Percentiles rank a stretch among this genome's conserved stretches.
phyloP scores from a whole-genome alignment of 2,113 vertebrate species.

The Bambusicola thoracicus region DNA sequence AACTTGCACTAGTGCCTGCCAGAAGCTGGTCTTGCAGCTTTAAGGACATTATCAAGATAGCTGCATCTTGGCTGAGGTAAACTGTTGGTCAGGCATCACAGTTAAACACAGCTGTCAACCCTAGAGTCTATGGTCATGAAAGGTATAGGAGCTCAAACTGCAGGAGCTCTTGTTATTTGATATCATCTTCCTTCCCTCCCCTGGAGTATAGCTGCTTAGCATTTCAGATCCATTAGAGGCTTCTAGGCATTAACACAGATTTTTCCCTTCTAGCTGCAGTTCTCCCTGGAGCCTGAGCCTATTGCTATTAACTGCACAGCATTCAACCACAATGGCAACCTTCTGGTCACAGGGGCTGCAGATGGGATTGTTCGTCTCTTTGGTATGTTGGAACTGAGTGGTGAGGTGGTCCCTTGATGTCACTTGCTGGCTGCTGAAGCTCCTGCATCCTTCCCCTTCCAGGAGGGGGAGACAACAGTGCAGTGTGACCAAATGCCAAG shows the following conservation, averaged over 20 bases:
- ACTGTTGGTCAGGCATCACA: background rate
- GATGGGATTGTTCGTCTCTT: slow-evolving; percentile 94
- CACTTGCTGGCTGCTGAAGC: background rate
- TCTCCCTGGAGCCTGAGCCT: slow-evolving; percentile 91
- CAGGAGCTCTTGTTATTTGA: background rate
- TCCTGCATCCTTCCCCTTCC: background rate
- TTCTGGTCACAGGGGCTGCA: slow-evolving; percentile 94
- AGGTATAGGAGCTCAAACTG: background rate
- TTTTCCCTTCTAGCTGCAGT: slow-evolving; percentile 86
- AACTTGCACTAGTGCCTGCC: background rate
- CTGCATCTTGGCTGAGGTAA: background rate
- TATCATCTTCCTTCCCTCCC: rapidly evolving
- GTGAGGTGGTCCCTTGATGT: background rate
- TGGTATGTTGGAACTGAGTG: slow-evolving; percentile 73
- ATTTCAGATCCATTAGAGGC: background rate
- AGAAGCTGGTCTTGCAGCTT: slow-evolving; percentile 6
- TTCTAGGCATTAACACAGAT: background rate
- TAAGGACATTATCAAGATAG: background rate
- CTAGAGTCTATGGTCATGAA: background rate
- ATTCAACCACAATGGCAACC: slow-evolving; percentile 97
- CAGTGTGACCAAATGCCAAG: background rate
- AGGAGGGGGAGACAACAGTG: background rate
- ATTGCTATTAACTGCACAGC: slow-evolving; percentile 95
- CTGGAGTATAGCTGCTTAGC: background rate
- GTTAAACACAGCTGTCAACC: background rate